Conservation (phyloP, 2,888 invertebrate genomes). For the Tuberolachnus salignus region DNA sequence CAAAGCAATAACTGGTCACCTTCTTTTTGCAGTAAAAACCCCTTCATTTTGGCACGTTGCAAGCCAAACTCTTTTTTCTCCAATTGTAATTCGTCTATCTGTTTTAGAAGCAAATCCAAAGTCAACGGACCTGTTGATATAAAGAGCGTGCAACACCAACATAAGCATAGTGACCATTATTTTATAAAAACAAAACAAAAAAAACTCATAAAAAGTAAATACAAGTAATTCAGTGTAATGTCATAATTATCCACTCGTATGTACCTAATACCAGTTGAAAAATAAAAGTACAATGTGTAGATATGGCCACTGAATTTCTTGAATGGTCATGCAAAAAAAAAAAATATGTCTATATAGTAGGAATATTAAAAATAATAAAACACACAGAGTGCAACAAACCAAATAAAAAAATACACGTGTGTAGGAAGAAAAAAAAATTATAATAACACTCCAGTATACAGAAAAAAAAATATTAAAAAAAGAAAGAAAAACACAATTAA, state of each 20-base stretch:
- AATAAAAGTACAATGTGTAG: not conserved
- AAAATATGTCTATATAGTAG: not conserved
- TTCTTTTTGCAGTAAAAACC: slow-evolving; percentile 92
- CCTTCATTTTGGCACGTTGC: slow-evolving; percentile 91
- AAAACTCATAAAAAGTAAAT: not conserved
- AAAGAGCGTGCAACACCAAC: slow-evolving; percentile 55
- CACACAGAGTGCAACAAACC: slow-evolving; percentile 49
- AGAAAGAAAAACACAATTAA: not conserved
- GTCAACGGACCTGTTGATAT: slow-evolving; percentile 54
- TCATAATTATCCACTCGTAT: not conserved
- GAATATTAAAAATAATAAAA: slow-evolving; percentile 18
- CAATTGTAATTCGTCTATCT: slow-evolving; percentile 60
- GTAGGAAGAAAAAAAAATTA: not conserved
- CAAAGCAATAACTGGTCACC: slow-evolving; percentile 66
- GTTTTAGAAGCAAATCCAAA: slow-evolving; percentile 57
- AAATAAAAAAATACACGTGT: slow-evolving; percentile 12
- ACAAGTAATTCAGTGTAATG: slow-evolving; percentile 35
- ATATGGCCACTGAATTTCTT: slow-evolving; percentile 13
- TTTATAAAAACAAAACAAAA: slow-evolving; percentile 11
- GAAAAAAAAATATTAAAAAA: not conserved
- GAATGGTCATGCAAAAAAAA: slow-evolving; percentile 34
- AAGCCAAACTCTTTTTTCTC: slow-evolving; percentile 82
- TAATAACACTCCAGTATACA: no score
- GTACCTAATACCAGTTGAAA: not conserved
- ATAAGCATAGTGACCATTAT: slow-evolving; percentile 46